Evolutionary conservation across 1,140 invertebrate genomes (phyloP), one percentile per base, ranked within the genome.

Genomic region (Pseudomyrmex pallidus): DNA sequence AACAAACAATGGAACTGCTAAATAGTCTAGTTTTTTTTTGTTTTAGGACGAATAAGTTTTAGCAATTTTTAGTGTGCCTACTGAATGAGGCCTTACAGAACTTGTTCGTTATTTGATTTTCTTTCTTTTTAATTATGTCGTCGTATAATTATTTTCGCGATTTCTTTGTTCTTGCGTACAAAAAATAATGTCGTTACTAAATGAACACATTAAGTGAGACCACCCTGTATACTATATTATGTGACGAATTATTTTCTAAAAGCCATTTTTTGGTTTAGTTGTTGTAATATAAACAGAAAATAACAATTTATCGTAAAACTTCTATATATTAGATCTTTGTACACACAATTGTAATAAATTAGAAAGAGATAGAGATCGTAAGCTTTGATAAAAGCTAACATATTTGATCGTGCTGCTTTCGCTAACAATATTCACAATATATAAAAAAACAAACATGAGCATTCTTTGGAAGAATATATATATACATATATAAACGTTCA

Each of bases 121-220:
- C 5, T 35, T 35, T 35, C 0, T 35, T 35, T 35, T 35, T 35
- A 25, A 80, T 59, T 15, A 72, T 35, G 12, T 20, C 83, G 52
- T 25, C 25, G 3, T 56, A 35, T 62, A 87, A 56, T 22, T 59
- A 25, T 48, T 70, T 48, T 80, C 3, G 10, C 15, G 8, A 87
- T 48, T 35, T 35, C 35, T 35, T 87, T 64, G 59, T 56, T 63
- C 10, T 63, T 46, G 25, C 25, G 25, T 74, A 82, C 59, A 74
- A 63, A 57, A 84, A 87, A 78, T 74, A 84, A 86, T 67, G 22
- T 57, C 74, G 20, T 57, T 78, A 80, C 66, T 80, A 57, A 74
- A 87, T 87, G 85, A 87, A 87, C 82, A 87, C 86, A 84, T 74
- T 70, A 84, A 87, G 56, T 82, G 74, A 63, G 67, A 84, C 82